phyloP scores from a whole-genome alignment of 2,113 vertebrate species.

The Hypomesus transpacificus region DNA sequence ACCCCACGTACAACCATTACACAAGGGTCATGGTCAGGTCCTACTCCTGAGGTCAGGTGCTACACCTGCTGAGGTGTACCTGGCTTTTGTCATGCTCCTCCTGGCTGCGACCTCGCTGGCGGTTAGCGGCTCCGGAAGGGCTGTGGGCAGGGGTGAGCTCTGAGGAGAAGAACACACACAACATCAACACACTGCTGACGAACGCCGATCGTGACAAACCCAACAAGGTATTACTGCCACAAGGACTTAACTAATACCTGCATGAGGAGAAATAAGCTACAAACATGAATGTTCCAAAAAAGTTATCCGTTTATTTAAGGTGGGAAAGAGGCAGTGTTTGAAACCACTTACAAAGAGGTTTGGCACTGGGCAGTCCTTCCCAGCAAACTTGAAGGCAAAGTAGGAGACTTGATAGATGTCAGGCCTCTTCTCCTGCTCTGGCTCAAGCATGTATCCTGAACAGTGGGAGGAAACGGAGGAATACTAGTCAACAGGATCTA shows the following conservation, averaged over 20 bases:
- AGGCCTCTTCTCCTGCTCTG: conserved; percentile 88
- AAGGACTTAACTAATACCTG: too few relatives aligned
- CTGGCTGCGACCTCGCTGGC: conserved; percentile 92
- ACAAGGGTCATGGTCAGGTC: neutral
- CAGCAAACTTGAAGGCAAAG: conserved; percentile 93
- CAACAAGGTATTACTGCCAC: too few relatives aligned
- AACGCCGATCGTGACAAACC: neutral
- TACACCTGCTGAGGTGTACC: conserved; percentile 42
- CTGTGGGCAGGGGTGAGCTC: conserved; percentile 86
- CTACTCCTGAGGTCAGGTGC: neutral
- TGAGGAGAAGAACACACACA: conserved; percentile 45
- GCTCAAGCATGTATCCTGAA: conserved; percentile 95
- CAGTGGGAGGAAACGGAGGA: neutral
- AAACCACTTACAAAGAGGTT: conserved; percentile 88
- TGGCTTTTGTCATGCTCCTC: conserved; percentile 94
- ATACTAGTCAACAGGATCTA: neutral
- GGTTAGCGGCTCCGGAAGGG: conserved; percentile 90
- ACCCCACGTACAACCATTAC: neutral
- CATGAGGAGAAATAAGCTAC: too few relatives aligned
- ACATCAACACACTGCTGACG: neutral
- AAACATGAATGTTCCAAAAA: too few relatives aligned
- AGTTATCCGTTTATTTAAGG: too few relatives aligned
- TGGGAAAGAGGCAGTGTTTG: neutral
- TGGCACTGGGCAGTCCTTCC: conserved; percentile 89
- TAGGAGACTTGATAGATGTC: conserved; percentile 96